Evolutionary conservation across 2,797 vertebrate species (phyloP), one percentile per base, ranked within the genome.

Genomic region (Leptatherina wallacei): DNA sequence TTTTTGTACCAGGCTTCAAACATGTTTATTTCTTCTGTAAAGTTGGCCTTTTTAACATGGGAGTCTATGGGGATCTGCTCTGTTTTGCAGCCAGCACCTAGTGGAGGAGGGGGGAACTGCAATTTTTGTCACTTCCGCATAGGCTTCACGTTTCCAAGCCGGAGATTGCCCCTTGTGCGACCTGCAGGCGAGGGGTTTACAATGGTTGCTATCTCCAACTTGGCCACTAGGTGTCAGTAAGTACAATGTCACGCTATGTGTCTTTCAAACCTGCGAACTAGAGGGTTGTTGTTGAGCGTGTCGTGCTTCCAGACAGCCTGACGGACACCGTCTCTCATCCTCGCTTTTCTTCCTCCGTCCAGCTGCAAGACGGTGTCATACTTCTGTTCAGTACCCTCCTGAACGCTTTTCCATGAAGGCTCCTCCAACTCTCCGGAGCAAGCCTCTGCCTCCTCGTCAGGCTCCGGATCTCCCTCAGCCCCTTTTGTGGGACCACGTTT

Each of bases 231-330:
- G 22, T n/a, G 20, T 49, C 47, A 49, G 47, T 49, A 22, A 49
- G 7, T 2, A 38, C 12, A 2, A 6, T 20, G 42, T 44, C 20
- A 20, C 42, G 20, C 12, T 16, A n/a, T n/a, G 44, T 64, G 12
- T 1, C 8, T 49, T 29, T 33, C 36, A 12, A n/a, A 95, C 94
- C 94, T 88, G 64, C n/a, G 6, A 4, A 75, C 35, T 86, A 87
- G 76, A 5, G 61, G 57, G 2, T 47, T 16, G 38, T 24, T 55
- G 75, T 83, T 68, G 8, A 82, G 71, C 13, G 24, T 56, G 49
- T 95, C 81, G 16, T 95, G 95, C 16, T 68, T 85, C 58, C 44
- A 77, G 13, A 94, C 65, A 1, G 94, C 65, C 1, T 88, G 75
- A 0, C n/a, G 29, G 61, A 88, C 38, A 0, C 85, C 85, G 0